A percentile compares a stretch with the other conserved stretches of the same genome.
Evolutionary conservation across 2,797 vertebrate genomes (phyloP).

Genomic region (Lacerta bilineata): DNA sequence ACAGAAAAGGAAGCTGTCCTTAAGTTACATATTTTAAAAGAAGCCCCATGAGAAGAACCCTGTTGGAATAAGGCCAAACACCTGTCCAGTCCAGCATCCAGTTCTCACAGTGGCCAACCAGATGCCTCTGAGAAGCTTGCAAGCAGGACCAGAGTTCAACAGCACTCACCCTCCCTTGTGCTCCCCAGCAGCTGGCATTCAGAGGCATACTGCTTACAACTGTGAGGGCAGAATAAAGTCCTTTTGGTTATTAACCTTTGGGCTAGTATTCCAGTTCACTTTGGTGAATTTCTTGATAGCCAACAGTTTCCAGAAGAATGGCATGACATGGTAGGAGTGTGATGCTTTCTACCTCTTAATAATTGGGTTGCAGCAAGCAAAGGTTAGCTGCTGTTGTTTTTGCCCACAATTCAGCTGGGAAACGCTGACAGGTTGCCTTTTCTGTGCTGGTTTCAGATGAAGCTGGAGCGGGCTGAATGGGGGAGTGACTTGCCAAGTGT

Average conservation of each 20-base stretch:
- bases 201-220: too few species aligned
- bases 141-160: too few species aligned
- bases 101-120: too few species aligned
- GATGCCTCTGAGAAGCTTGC: too few species aligned
- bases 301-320: not conserved
- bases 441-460: conserved; percentile 82
- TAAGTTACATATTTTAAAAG: not conserved
- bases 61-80: too few species aligned
- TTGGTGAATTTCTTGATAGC: not conserved
- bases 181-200: too few species aligned
- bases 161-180: too few species aligned
- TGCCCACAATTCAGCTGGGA: not conserved
- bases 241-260: too few species aligned
- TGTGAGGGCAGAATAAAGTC: too few species aligned
- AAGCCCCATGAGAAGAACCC: not conserved
- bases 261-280: not conserved
- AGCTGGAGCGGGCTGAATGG: conserved; percentile 94
- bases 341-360: not conserved
- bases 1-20: not conserved
- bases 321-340: not conserved
- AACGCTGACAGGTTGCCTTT: not conserved
- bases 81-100: too few species aligned
- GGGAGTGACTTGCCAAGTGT: conserved; percentile 93
- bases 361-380: not conserved
- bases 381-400: not conserved